These are phyloP conservation scores for Oryctes rhinoceros DNA, from an alignment of 1,140 invertebrate genomes.

Conservation along the genomic window DNA sequence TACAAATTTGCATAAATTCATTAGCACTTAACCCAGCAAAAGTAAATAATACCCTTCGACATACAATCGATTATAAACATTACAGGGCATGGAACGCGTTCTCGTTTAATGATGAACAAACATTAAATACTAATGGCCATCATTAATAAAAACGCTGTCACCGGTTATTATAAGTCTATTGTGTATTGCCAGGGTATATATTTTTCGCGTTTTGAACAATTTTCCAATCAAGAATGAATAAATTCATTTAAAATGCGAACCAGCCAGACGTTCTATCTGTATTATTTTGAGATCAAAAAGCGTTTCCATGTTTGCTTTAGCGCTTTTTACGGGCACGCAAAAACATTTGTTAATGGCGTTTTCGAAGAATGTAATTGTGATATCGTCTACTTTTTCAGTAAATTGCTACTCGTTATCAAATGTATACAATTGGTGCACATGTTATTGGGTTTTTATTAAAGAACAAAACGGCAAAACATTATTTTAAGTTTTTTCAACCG, in stretches of 20 bases:
- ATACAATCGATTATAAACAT: conserved; percentile 8
- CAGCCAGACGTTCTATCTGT: not conserved
- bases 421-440: too few relatives aligned
- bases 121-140: not conserved
- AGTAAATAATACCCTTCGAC: conserved; percentile 8
- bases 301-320: not conserved
- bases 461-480: too few relatives aligned
- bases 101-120: not conserved
- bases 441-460: too few relatives aligned
- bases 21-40: not conserved
- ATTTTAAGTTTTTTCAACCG: too few relatives aligned
- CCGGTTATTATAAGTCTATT: not conserved
- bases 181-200: not conserved
- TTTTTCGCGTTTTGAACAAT: not conserved
- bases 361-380: too few relatives aligned
- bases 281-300: not conserved
- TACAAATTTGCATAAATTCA: not conserved
- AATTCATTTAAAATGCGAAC: not conserved
- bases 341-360: not conserved
- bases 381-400: too few relatives aligned
- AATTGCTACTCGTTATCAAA: too few relatives aligned
- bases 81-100: not conserved
- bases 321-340: not conserved
- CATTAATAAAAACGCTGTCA: not conserved
- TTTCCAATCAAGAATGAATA: not conserved